Base-by-base conservation (phyloP, 2,797 vertebrate genomes). In the Aeoliscus strigatus region DNA sequence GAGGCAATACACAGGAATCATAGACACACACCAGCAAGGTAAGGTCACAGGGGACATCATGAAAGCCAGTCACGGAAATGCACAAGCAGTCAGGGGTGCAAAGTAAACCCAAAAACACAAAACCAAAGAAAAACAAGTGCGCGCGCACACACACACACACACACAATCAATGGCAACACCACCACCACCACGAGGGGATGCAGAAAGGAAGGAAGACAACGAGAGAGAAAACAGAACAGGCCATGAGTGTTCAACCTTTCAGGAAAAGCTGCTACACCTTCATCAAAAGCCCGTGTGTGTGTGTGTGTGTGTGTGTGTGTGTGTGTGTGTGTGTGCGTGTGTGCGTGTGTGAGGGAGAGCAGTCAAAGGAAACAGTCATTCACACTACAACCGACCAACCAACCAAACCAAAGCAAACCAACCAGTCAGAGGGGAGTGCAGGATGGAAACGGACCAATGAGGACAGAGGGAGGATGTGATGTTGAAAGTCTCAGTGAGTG, bases 21-120 rank as follows among this genome's bases (percentile, higher is more conserved):
- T 56, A 77, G 49, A 66, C 27, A 36, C 49, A 77, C 70, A 73
- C 18, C 63, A 71, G 65, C 31, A 1, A 62, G 41, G 64, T 84
- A 65, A 89, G 91, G 90, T 75, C 90, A 92, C 84, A 89, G 80
- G 88, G 80, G 87, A 81, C 79, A 71, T 79, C 86, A 93, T 52
- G 17, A 58, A 82, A 85, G 83, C 79, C 90, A 90, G 90, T 79
- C 90, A 90, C 84, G 90, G 77, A 91, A 81, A 89, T 66, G 73
- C 70, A 77, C 68, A 78, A 77, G 81, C 79, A 65, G 64, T 80
- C 82, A 79, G 65, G 63, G 46, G 51, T 35, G 58, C 35, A 44
- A 66, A 61, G 50, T 61, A 61, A 64, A n/a, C n/a, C n/a, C 21
- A 63, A 59, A 23, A 23, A 4, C 21, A 23, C 4, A 23, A 4